Evolutionary conservation across 2,797 vertebrate species (phyloP).

Genomic region (Sternarchorhynchus goeldii): DNA sequence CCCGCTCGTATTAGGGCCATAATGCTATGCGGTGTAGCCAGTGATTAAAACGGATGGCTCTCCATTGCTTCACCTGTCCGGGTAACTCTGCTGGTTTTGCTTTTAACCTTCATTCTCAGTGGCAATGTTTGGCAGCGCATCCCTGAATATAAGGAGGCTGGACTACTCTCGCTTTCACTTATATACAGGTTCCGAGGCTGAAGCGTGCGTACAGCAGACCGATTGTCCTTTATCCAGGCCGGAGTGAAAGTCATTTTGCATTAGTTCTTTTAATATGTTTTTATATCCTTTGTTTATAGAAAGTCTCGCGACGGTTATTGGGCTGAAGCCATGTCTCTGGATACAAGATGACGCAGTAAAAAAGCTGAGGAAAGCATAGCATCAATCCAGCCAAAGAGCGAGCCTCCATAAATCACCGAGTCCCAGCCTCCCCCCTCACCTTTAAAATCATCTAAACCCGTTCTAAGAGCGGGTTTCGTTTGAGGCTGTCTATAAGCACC

Average conservation of each 20-base stretch:
- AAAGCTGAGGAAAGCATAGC: conserved; percentile 75
- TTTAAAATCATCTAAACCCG: conserved; percentile 83
- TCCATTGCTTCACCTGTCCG: conserved; percentile 73
- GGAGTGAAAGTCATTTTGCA: conserved; percentile 64
- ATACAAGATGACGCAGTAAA: conserved; percentile 84
- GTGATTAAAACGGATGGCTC: conserved; percentile 81
- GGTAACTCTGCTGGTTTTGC: conserved; percentile 68
- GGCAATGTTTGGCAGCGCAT: conserved; percentile 65
- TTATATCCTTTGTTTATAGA: conserved; percentile 71
- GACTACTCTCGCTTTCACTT: neutral
- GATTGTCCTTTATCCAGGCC: conserved; percentile 43
- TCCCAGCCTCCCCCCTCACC: conserved; percentile 71
- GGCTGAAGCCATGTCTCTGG: conserved; percentile 77
- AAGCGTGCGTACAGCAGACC: conserved; percentile 14
- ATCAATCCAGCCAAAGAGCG: conserved; percentile 80
- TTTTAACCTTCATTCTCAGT: conserved; percentile 76
- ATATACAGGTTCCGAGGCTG: conserved; percentile 12
- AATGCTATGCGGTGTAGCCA: conserved; percentile 72
- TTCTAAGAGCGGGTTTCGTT: conserved; percentile 78
- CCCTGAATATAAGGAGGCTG: conserved; percentile 65
- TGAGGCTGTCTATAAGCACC: conserved; percentile 76
- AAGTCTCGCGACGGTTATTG: conserved; percentile 79
- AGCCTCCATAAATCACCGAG: conserved; percentile 78
- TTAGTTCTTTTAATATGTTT: conserved; percentile 66
- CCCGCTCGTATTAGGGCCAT: conserved; percentile 74